These are phyloP conservation scores for Tenthredo scrophulariae DNA, from an alignment of 2,888 invertebrate genomes.

Conservation along the genomic window DNA sequence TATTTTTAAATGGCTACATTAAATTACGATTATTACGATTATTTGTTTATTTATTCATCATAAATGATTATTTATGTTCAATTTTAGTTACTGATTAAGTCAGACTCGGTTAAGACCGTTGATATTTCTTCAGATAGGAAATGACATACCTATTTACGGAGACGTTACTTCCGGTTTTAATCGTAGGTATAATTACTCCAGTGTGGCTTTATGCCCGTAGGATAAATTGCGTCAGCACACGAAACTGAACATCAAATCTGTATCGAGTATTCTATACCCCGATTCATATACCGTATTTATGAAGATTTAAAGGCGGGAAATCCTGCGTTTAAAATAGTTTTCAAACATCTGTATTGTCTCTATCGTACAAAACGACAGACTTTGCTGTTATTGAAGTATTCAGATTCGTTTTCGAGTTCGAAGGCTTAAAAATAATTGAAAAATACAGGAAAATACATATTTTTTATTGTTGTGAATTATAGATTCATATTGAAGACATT, in stretches of 20 bases:
- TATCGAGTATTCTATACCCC: not conserved
- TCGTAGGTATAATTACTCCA: not conserved
- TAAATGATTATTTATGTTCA: not conserved
- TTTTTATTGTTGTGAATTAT: not conserved
- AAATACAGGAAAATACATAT: not conserved
- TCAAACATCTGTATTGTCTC: slow-evolving; percentile 12
- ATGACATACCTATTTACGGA: not conserved
- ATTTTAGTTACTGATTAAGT: not conserved
- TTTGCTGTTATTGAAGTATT: not conserved
- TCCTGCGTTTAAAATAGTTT: slow-evolving; percentile 44
- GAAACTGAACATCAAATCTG: not conserved
- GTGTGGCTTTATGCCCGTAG: not conserved
- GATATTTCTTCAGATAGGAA: not conserved
- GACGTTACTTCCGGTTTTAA: slow-evolving; percentile 25
- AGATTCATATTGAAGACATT: too few species aligned
- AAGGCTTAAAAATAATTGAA: not conserved
- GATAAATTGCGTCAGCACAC: slow-evolving; percentile 27
- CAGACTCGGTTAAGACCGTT: not conserved
- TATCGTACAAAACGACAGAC: not conserved
- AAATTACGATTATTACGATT: not conserved
- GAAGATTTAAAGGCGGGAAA: slow-evolving; percentile 39
- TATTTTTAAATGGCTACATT: not conserved
- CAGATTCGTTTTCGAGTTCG: not conserved
- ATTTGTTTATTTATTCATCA: not conserved
- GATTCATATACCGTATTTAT: slow-evolving; percentile 13